phyloP scores from a whole-genome alignment of 2,888 invertebrate species.

The Tenthredo livida region DNA sequence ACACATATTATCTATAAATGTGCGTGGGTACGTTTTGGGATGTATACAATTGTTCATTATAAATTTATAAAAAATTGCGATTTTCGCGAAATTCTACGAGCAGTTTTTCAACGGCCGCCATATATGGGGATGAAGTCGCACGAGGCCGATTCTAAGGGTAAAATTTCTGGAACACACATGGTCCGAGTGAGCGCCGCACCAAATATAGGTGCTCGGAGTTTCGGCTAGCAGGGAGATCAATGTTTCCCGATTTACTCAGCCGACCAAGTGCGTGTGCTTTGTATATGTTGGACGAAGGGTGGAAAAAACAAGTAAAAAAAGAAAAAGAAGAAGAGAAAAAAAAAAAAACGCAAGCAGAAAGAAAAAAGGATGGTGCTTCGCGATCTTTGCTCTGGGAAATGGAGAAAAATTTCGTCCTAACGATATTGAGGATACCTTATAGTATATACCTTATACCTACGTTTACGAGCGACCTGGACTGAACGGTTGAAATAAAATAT shows the following conservation, averaged over 20 bases:
- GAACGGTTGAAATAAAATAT: background rate
- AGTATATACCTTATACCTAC: conserved; percentile 1
- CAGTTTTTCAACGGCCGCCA: background rate
- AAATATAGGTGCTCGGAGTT: background rate
- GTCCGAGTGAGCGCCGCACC: conserved; percentile 1
- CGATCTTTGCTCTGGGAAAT: conserved; percentile 22
- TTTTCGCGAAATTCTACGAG: background rate
- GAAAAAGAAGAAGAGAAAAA: background rate
- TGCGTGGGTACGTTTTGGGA: no score
- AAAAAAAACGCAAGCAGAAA: background rate
- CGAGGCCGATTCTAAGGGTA: background rate
- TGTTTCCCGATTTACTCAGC: conserved; percentile 26
- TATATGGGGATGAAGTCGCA: background rate
- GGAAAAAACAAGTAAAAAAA: background rate
- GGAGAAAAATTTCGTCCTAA: conserved; percentile 25
- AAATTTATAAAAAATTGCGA: no score
- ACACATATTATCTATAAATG: no score
- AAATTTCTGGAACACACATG: background rate
- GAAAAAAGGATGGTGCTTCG: background rate
- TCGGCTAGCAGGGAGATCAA: conserved; percentile 30
- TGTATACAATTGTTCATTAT: no score
- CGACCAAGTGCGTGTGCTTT: conserved; percentile 26
- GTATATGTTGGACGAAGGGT: conserved; percentile 27
- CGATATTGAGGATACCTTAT: conserved; percentile 32
- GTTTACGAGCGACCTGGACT: conserved; percentile 28